Conservation (phyloP, 2,888 invertebrate genomes). For the Leptinotarsa rubiginosa region DNA sequence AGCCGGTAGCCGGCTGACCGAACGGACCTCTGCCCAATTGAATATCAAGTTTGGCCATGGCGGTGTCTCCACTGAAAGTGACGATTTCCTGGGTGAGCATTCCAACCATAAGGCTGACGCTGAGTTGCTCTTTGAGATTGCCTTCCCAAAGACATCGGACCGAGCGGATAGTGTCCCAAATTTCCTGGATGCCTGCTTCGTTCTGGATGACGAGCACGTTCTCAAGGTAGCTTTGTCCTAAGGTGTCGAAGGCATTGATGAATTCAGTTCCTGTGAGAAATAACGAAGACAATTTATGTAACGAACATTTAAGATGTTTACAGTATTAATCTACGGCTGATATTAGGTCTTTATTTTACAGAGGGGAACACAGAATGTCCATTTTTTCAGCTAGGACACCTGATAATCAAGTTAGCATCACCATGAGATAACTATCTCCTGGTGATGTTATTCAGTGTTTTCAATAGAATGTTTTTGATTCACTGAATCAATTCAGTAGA, state of each 20-base stretch:
- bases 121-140: constrained; percentile 79
- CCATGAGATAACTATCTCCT: too few relatives aligned
- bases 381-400: too few relatives aligned
- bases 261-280: constrained; percentile 71
- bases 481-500: too few relatives aligned
- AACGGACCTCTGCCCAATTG: constrained; percentile 83
- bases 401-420: too few relatives aligned
- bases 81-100: constrained; percentile 85
- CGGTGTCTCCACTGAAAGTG: constrained; percentile 87
- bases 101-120: constrained; percentile 81
- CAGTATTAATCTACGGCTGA: too few relatives aligned
- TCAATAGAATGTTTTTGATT: too few relatives aligned
- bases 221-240: constrained; percentile 83
- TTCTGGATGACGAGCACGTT: constrained; percentile 83
- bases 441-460: too few relatives aligned
- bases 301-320: too few relatives aligned
- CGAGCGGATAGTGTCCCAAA: constrained; percentile 83
- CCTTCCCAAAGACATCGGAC: constrained; percentile 87
- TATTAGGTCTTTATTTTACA: too few relatives aligned
- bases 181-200: constrained; percentile 79
- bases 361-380: too few relatives aligned
- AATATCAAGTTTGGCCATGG: constrained; percentile 82
- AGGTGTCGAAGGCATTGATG: constrained; percentile 80
- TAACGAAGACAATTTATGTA: too few relatives aligned
- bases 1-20: constrained; percentile 79